Conservation (phyloP, 2,113 vertebrate species). For the Urocolius indicus region DNA sequence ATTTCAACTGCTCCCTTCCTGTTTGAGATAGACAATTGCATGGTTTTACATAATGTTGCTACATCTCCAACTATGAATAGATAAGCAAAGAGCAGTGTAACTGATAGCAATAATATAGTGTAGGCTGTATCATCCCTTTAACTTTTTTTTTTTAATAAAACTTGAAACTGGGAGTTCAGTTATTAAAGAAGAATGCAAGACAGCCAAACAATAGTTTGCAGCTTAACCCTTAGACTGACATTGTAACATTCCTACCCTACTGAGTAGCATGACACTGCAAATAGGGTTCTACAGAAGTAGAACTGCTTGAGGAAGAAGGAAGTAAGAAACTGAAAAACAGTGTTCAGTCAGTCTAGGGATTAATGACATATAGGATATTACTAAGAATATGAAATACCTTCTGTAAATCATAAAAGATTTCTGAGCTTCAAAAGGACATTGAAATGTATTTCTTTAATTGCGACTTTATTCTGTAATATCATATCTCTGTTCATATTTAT, state of each 20-base stretch:
- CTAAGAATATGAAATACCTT: not conserved
- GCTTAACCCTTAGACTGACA: not conserved
- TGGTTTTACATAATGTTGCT: conserved; percentile 6
- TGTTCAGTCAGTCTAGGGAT: not conserved
- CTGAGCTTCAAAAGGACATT: not conserved
- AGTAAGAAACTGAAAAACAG: not conserved
- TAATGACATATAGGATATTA: not conserved
- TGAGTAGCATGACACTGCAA: not conserved
- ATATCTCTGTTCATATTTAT: not conserved
- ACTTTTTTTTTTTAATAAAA: not conserved
- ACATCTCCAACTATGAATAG: not conserved
- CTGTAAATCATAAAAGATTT: not conserved
- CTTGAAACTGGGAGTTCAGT: not conserved
- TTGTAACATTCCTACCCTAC: not conserved
- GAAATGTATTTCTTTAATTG: not conserved
- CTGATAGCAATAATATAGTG: not conserved
- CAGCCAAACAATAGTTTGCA: not conserved
- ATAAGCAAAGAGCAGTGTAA: not conserved
- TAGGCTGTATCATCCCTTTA: not conserved
- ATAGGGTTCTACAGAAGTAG: not conserved
- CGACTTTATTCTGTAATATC: not conserved
- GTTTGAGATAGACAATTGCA: not conserved
- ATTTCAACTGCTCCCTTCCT: conserved; percentile 52
- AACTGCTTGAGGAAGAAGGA: not conserved
- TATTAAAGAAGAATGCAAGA: not conserved